Evolutionary conservation across 2,888 invertebrate genomes (phyloP).

Genomic region (Sminthurinus aureus): DNA sequence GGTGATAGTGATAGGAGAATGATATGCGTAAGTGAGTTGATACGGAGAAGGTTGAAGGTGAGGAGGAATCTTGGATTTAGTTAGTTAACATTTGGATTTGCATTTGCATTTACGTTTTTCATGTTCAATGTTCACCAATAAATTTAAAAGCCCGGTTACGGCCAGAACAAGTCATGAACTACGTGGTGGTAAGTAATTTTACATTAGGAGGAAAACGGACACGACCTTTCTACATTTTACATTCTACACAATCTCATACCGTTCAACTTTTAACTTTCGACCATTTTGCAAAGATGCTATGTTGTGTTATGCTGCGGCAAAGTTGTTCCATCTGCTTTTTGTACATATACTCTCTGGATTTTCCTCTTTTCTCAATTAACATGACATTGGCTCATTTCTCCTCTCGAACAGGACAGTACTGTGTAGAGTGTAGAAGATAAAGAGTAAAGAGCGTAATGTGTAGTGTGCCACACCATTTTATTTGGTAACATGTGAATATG

Average conservation of each 20-base stretch:
- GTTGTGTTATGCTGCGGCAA: too few relatives aligned
- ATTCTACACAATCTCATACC: conserved; percentile 1
- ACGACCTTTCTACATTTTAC: too few relatives aligned
- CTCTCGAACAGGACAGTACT: background rate
- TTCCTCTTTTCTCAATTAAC: conserved; percentile 21
- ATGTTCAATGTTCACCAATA: background rate
- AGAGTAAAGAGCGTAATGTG: too few relatives aligned
- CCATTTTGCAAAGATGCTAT: too few relatives aligned
- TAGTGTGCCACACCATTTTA: background rate
- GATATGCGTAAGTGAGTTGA: background rate
- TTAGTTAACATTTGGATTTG: background rate
- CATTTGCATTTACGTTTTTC: too few relatives aligned
- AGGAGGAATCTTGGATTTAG: background rate
- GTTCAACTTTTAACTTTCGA: too few relatives aligned
- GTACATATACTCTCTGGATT: background rate
- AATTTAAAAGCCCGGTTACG: conserved; percentile 21
- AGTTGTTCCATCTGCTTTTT: too few relatives aligned
- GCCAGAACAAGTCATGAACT: conserved; percentile 34
- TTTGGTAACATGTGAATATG: background rate
- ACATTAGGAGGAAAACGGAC: background rate
- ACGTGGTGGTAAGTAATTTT: conserved; percentile 27
- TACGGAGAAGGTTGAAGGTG: background rate
- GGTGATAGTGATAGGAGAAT: too few relatives aligned
- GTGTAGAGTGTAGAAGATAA: too few relatives aligned
- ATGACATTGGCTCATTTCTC: conserved; percentile 5